phyloP scores from a whole-genome alignment of 2,888 invertebrate species.

The Oxystoma pomonae region DNA sequence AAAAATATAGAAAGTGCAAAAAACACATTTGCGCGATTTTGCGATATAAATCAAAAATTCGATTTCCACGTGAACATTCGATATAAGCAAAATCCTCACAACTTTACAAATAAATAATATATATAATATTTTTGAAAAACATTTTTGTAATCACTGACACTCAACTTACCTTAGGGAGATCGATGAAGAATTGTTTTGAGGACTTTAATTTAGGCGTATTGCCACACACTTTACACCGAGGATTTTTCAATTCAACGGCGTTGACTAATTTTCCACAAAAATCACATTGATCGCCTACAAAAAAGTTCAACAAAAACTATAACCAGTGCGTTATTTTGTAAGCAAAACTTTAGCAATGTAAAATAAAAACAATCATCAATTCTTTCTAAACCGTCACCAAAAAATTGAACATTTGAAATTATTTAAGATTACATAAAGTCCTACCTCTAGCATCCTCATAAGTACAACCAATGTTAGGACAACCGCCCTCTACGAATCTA shows the following conservation, averaged over 20 bases:
- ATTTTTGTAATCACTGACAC: too few species aligned
- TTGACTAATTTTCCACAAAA: slow-evolving; percentile 94
- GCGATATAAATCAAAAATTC: too few species aligned
- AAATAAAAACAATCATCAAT: too few species aligned
- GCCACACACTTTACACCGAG: slow-evolving; percentile 86
- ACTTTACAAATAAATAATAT: too few species aligned
- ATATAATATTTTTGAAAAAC: too few species aligned
- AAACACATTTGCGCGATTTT: too few species aligned
- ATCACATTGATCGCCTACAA: slow-evolving; percentile 84
- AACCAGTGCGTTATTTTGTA: too few species aligned
- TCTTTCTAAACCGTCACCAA: not conserved
- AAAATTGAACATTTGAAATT: not conserved
- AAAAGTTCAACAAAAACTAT: not conserved
- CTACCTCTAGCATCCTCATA: slow-evolving; percentile 88
- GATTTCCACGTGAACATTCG: too few species aligned
- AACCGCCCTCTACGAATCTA: slow-evolving; percentile 94
- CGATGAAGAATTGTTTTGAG: slow-evolving; percentile 92
- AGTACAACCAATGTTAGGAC: slow-evolving; percentile 80
- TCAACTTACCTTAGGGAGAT: slow-evolving; percentile 80
- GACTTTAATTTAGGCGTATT: slow-evolving; percentile 63
- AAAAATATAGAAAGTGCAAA: too few species aligned
- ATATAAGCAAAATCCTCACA: too few species aligned
- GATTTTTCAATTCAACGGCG: slow-evolving; percentile 79
- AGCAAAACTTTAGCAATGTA: too few species aligned
- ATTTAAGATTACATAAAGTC: not conserved